These are phyloP conservation scores for Mus spicilegus DNA, from an alignment of 2,113 vertebrate species.

Conservation along the genomic window DNA sequence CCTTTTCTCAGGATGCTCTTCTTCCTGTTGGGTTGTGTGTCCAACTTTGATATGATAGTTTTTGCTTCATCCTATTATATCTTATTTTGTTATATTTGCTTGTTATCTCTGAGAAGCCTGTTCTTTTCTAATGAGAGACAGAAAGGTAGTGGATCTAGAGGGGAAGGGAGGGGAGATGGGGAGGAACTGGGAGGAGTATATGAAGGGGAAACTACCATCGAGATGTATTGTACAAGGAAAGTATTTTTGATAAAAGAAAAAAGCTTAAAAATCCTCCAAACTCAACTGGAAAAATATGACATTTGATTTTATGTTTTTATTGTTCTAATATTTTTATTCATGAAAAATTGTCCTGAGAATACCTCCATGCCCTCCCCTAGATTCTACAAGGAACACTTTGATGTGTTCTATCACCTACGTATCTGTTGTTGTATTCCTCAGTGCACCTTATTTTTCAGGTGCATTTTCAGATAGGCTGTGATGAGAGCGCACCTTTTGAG, in stretches of 20 bases:
- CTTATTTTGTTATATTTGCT: background rate
- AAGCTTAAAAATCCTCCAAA: background rate
- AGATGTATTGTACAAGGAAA: background rate
- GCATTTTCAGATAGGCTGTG: slow-evolving; percentile 51
- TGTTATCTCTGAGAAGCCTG: background rate
- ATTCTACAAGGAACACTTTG: slow-evolving; percentile 23
- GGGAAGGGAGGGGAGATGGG: background rate
- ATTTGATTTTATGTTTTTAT: slow-evolving; percentile 47
- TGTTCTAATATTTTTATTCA: slow-evolving; percentile 29
- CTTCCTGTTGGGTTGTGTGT: background rate
- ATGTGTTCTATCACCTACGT: background rate
- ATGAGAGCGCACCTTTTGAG: background rate
- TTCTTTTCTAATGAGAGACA: background rate
- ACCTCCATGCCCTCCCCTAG: background rate
- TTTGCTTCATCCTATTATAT: background rate
- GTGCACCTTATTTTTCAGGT: slow-evolving; percentile 22
- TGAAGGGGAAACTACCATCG: background rate
- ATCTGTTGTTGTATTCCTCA: background rate
- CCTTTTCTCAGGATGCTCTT: background rate
- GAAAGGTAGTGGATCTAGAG: background rate
- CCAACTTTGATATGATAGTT: background rate
- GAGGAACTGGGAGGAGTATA: background rate
- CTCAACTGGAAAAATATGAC: background rate
- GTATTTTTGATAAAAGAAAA: background rate
- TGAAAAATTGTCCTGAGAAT: slow-evolving; percentile 19